Conservation (phyloP, 64 coral and sea anemone genomes). For the Porites australiensis region DNA sequence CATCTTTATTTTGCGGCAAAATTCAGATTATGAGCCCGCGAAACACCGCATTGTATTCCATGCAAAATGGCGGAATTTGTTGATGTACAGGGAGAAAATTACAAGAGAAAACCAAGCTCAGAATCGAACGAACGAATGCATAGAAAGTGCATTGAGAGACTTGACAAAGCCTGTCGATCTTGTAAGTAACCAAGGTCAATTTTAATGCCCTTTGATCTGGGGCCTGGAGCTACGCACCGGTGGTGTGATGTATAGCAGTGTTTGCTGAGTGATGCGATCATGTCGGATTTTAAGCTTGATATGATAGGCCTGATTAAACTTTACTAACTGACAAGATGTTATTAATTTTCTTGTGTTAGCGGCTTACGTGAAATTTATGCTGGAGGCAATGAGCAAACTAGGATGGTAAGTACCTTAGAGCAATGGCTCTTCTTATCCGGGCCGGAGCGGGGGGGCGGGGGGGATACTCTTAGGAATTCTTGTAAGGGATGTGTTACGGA, state of each 20-base stretch:
- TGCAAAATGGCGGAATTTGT: constrained; percentile 38
- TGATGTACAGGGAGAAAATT: constrained; percentile 15
- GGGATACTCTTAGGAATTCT: not conserved
- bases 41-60: not conserved
- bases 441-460: too few relatives aligned
- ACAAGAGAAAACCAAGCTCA: not conserved
- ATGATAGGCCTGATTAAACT: too few relatives aligned
- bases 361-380: constrained; percentile 82
- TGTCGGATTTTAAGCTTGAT: not conserved
- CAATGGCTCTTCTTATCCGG: too few relatives aligned
- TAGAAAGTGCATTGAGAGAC: constrained; percentile 36
- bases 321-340: not conserved
- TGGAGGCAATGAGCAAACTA: constrained; percentile 77
- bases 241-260: too few relatives aligned
- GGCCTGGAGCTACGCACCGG: not conserved
- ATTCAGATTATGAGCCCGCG: not conserved
- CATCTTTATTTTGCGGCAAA: not conserved
- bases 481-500: not conserved
- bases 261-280: constrained; percentile 13
- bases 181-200: constrained; percentile 6
- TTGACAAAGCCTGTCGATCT: constrained; percentile 13
- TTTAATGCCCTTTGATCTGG: not conserved
- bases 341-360: constrained; percentile 47
- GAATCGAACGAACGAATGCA: constrained; percentile 32
- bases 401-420: constrained; percentile 68